Base-by-base conservation (phyloP, 2,113 vertebrate genomes). In the Setophaga kirtlandii region DNA sequence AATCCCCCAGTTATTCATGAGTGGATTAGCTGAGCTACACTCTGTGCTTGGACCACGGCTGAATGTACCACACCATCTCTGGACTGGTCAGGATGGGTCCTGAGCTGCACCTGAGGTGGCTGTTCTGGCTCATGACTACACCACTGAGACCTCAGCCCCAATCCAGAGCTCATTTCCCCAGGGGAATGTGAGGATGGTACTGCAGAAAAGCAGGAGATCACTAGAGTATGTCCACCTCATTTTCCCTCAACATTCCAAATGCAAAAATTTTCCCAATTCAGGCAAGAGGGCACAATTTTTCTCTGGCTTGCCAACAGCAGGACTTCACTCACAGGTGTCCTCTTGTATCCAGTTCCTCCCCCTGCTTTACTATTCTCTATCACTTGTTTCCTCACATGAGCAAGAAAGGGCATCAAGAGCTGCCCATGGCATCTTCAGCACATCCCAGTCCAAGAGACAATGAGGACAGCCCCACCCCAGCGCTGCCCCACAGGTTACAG, bases 151-250 rank as follows among this genome's bases (percentile, higher is more conserved):
- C 62, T 59, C 69, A 78, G 56, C 17, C 15, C 11, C 47, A 74
- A 1, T 18, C 24, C 55, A 58, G n/a, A 59, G 41, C 28, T 74
- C 3, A 0, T 49, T 42, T 81, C n/a, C 27, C 20, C 23, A 15
- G 1, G 3, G 44, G 20, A 83, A 79, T 0, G 0, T 69, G 22
- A 86, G 37, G 74, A 49, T 1, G 2, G 9, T 6, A 10, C 3
- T 62, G 58, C 5, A 5, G 63, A 80, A 77, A 76, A 88, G 68
- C 46, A 58, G 21, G 21, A 68, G 28, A 44, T 87, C 50, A 21
- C 10, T 1, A 0, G 31, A 78, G 24, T n/a, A 52, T 0, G 0
- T 60, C 25, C 23, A 17, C 33, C 25, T 69, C 50, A 44, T 22
- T 37, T 92, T 89, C 71, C 41, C 46, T 70, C 33, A 44, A 39